These are phyloP conservation scores for Berghia stephanieae DNA, from an alignment of 1,140 invertebrate species.

Conservation along the genomic window DNA sequence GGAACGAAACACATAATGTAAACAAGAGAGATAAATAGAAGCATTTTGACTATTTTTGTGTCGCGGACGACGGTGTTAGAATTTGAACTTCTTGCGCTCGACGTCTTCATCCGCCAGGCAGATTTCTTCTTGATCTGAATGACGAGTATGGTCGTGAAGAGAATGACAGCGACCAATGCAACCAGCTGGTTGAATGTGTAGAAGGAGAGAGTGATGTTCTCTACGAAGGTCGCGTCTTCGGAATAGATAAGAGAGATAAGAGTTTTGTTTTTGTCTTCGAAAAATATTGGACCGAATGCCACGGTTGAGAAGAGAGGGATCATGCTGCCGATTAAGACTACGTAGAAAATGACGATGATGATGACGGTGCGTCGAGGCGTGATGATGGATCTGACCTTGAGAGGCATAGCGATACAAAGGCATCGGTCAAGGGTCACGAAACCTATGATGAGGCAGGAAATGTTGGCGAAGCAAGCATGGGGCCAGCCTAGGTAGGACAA, in stretches of 20 bases:
- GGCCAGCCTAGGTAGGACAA: slow-evolving; percentile 20
- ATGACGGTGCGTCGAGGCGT: neutral
- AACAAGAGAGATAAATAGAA: neutral
- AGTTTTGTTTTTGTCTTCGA: neutral
- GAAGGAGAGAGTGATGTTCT: neutral
- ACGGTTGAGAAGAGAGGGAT: neutral
- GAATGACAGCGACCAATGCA: too few species aligned
- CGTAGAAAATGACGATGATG: neutral
- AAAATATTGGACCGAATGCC: neutral
- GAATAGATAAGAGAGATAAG: neutral
- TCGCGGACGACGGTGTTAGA: neutral
- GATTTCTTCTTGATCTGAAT: too few species aligned
- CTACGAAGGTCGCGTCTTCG: neutral
- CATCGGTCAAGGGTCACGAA: slow-evolving; percentile 9
- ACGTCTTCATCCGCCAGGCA: too few species aligned
- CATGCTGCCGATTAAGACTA: neutral
- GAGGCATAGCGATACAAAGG: neutral
- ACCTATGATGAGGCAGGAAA: neutral
- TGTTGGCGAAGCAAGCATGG: slow-evolving; percentile 4
- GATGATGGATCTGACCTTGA: neutral
- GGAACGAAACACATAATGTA: neutral
- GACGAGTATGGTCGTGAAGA: too few species aligned
- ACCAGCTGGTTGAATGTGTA: neutral
- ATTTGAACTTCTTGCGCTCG: too few species aligned
- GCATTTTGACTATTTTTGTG: neutral